These are phyloP conservation scores for Anthonomus grandis DNA, from an alignment of 1,140 invertebrate species.

Conservation along the genomic window DNA sequence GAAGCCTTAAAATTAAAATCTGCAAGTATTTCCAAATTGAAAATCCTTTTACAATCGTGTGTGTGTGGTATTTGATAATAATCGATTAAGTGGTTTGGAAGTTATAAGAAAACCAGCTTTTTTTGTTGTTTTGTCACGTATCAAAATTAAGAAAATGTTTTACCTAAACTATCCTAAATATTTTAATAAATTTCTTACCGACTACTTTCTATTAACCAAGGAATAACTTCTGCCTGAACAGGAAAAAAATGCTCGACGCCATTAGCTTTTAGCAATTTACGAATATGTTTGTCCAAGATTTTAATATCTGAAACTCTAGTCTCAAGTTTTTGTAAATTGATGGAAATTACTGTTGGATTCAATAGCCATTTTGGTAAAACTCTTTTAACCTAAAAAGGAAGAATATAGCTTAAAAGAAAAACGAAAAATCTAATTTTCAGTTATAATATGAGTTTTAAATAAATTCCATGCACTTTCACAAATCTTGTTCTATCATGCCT, in stretches of 20 bases:
- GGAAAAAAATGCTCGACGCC: constrained; percentile 79
- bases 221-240: constrained; percentile 83
- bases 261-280: constrained; percentile 65
- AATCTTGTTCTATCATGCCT: too few relatives aligned
- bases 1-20: too few relatives aligned
- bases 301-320: constrained; percentile 57
- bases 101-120: too few relatives aligned
- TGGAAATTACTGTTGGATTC: constrained; percentile 71
- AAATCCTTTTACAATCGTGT: too few relatives aligned
- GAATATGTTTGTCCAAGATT: constrained; percentile 60
- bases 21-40: too few relatives aligned
- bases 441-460: too few relatives aligned
- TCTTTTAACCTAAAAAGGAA: constrained; percentile 48
- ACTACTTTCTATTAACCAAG: constrained; percentile 62
- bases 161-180: not conserved
- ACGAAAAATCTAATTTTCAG: not conserved
- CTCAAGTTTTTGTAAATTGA: constrained; percentile 62
- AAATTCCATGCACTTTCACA: too few relatives aligned
- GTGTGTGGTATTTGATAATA: too few relatives aligned
- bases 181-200: too few relatives aligned
- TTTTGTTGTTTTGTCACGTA: too few relatives aligned
- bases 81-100: too few relatives aligned
- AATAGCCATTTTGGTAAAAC: constrained; percentile 84
- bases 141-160: too few relatives aligned
- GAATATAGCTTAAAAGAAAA: not conserved